These are phyloP conservation scores for Blastobasis adustella DNA, from an alignment of 2,888 invertebrate genomes.

Conservation along the genomic window DNA sequence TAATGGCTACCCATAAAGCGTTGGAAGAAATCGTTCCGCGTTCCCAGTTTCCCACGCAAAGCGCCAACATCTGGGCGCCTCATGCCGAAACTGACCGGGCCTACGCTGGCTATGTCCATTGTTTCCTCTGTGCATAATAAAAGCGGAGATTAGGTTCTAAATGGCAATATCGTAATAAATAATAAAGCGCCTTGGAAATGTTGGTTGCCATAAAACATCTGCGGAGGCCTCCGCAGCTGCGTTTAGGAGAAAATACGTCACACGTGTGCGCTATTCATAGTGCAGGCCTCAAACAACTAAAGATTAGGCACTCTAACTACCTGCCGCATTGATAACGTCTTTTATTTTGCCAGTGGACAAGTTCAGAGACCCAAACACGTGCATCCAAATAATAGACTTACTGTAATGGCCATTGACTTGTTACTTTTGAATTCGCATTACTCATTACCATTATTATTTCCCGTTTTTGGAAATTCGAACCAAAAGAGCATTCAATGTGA, in stretches of 20 bases:
- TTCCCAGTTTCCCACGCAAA: conserved; percentile 50
- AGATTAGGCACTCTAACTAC: conserved; percentile 21
- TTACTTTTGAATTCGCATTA: too few relatives aligned
- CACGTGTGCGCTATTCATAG: conserved; percentile 60
- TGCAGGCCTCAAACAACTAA: conserved; percentile 13
- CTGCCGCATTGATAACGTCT: conserved; percentile 41
- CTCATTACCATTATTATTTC: too few relatives aligned
- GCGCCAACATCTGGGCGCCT: conserved; percentile 56
- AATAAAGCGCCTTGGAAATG: conserved; percentile 69
- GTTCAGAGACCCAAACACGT: conserved; percentile 39
- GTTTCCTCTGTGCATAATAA: conserved; percentile 62
- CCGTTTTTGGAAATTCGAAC: too few relatives aligned
- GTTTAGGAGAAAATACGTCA: conserved; percentile 66
- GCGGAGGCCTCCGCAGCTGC: conserved; percentile 66
- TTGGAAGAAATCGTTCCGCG: not conserved
- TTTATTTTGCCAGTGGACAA: conserved; percentile 9
- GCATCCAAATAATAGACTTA: conserved; percentile 26
- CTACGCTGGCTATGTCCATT: conserved; percentile 55
- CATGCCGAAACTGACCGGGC: conserved; percentile 61
- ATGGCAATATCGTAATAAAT: conserved; percentile 71
- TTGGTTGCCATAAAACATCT: conserved; percentile 72
- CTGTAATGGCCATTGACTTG: too few relatives aligned
- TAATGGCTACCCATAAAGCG: not conserved
- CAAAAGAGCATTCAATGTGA: too few relatives aligned
- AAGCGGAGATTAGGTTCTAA: conserved; percentile 70